Evolutionary conservation across 1,140 invertebrate species (phyloP).

Genomic region (Stenopsyche tienmushanensis): DNA sequence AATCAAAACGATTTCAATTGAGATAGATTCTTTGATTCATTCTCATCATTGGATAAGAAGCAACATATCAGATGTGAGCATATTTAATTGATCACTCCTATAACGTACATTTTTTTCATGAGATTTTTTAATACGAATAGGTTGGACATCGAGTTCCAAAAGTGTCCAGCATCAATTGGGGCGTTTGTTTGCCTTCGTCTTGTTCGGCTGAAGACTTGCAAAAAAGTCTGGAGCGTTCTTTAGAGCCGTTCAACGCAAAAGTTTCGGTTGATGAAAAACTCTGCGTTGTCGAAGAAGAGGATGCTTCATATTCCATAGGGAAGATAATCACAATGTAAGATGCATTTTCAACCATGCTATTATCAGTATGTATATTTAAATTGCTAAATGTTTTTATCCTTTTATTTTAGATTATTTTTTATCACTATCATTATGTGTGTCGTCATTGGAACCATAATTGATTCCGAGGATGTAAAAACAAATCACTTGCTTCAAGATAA

Average conservation of each 20-base stretch:
- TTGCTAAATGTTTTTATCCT: no score
- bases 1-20: conserved; percentile 47
- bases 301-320: conserved; percentile 46
- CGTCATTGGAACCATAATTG: conserved; percentile 49
- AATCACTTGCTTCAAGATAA: conserved; percentile 48
- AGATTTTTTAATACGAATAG: conserved; percentile 47
- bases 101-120: not conserved
- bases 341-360: conserved; percentile 32
- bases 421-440: conserved; percentile 47
- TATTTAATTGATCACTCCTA: not conserved
- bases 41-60: conserved; percentile 61
- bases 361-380: not conserved
- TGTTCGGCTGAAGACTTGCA: conserved; percentile 60
- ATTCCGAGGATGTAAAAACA: conserved; percentile 46
- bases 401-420: conserved; percentile 44
- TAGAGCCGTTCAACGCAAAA: conserved; percentile 18
- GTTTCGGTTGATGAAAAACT: conserved; percentile 43
- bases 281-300: conserved; percentile 49
- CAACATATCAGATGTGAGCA: conserved; percentile 62
- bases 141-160: conserved; percentile 64
- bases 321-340: conserved; percentile 52
- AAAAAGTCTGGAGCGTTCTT: conserved; percentile 46
- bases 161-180: conserved; percentile 64
- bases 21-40: conserved; percentile 58
- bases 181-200: conserved; percentile 60